Percentiles rank a stretch among this genome's conserved stretches.
These are phyloP conservation scores for Phoenoteleia sp. DNA, from an alignment of 2,888 invertebrate species.

Conservation along the genomic window DNA sequence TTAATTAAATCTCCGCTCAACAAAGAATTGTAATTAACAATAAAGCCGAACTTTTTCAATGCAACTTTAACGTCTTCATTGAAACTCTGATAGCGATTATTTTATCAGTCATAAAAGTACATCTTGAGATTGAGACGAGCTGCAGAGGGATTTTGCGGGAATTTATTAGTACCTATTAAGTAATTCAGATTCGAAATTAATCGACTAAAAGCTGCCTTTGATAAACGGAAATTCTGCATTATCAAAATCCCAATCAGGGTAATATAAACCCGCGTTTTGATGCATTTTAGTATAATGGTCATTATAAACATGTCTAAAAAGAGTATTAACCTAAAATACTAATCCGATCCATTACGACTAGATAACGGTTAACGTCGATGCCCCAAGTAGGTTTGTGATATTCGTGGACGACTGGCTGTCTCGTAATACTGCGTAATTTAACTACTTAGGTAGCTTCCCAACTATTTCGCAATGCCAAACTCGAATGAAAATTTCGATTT, in stretches of 20 bases:
- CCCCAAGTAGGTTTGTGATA: constrained; percentile 2
- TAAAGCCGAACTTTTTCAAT: too few species aligned
- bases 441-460: constrained; percentile 11
- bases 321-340: constrained; percentile 45
- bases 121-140: not conserved
- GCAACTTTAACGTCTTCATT: constrained; percentile 9
- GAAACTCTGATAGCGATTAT: constrained; percentile 2
- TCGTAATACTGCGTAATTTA: constrained; percentile 13
- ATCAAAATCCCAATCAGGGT: constrained; percentile 26
- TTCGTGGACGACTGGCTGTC: constrained; percentile 17
- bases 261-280: constrained; percentile 6
- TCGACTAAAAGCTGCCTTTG: not conserved
- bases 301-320: constrained; percentile 35
- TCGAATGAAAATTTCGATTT: not conserved
- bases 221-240: not conserved
- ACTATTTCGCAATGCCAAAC: constrained; percentile 6
- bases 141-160: not conserved
- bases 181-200: constrained; percentile 17
- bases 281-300: constrained; percentile 15
- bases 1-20: too few species aligned
- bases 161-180: constrained; percentile 10
- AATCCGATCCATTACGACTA: constrained; percentile 20
- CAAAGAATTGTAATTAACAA: too few species aligned
- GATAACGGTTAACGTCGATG: constrained; percentile 28
- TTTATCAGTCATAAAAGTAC: not conserved